Percentiles rank a stretch among this genome's conserved stretches.
These are phyloP conservation scores for Pyrgus malvae DNA, from an alignment of 2,888 invertebrate species.

Conservation along the genomic window DNA sequence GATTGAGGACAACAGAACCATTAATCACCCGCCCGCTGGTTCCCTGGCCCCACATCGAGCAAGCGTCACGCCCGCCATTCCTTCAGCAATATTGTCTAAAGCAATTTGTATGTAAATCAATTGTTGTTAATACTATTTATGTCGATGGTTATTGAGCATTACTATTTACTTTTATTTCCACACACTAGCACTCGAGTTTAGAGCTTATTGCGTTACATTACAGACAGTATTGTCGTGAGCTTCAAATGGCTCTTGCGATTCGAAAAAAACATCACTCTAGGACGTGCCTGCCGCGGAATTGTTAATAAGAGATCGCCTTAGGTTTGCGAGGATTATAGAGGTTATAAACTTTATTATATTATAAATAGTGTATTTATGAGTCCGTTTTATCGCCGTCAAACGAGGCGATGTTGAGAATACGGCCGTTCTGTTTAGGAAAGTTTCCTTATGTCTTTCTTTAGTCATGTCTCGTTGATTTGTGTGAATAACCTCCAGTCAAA, in stretches of 20 bases:
- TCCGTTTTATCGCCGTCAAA: conserved; percentile 48
- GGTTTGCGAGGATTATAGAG: conserved; percentile 56
- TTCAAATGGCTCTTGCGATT: conserved; percentile 42
- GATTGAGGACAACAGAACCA: conserved; percentile 20
- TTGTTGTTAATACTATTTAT: conserved; percentile 82
- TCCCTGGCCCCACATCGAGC: conserved; percentile 49
- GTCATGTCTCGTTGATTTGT: not conserved
- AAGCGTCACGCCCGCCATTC: conserved; percentile 77
- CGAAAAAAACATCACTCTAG: conserved; percentile 58
- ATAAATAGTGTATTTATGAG: conserved; percentile 73
- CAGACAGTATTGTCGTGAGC: conserved; percentile 37
- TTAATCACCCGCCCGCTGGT: conserved; percentile 34
- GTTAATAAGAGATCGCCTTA: conserved; percentile 70
- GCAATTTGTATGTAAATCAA: conserved; percentile 82
- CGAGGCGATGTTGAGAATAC: conserved; percentile 14
- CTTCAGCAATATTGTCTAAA: conserved; percentile 81
- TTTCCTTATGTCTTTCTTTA: conserved; percentile 5
- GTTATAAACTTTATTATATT: conserved; percentile 76
- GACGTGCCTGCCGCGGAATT: conserved; percentile 68
- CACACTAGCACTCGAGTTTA: conserved; percentile 5
- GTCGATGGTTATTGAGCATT: conserved; percentile 77
- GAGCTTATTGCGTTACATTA: conserved; percentile 29
- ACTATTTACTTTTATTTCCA: conserved; percentile 64
- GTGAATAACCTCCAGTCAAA: no score
- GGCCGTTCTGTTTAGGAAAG: not conserved